phyloP scores from a whole-genome alignment of 92 coral and sea anemone genomes.

The Phenganax subtilis region DNA sequence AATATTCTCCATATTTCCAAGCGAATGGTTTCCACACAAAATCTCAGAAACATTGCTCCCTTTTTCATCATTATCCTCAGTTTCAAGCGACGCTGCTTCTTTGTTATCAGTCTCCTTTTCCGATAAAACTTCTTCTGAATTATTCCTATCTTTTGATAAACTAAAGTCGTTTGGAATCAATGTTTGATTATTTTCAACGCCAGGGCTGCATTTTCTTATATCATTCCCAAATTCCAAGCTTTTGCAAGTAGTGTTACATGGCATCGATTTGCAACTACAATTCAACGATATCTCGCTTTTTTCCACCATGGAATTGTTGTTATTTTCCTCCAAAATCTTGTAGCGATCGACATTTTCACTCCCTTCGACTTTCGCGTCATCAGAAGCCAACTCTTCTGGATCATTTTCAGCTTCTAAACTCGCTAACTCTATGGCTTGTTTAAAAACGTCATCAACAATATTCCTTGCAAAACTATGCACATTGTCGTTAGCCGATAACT shows the following conservation, averaged over 20 bases:
- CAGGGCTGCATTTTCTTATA: background rate
- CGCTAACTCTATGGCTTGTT: too few species aligned
- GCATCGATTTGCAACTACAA: background rate
- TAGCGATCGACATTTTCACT: too few species aligned
- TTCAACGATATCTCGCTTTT: background rate
- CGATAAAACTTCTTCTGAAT: background rate
- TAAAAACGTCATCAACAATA: too few species aligned
- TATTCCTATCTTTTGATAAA: background rate
- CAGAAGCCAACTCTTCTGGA: too few species aligned
- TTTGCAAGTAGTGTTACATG: background rate
- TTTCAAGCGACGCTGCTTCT: background rate
- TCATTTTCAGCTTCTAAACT: too few species aligned
- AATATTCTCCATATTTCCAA: background rate
- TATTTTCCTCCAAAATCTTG: background rate
- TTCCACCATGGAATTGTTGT: background rate
- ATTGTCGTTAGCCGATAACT: too few species aligned
- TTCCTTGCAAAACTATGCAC: too few species aligned
- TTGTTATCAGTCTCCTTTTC: background rate
- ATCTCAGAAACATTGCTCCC: background rate
- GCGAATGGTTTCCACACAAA: slow-evolving; percentile 21
- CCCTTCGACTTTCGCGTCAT: too few species aligned
- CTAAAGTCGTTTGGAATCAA: background rate
- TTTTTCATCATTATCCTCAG: background rate
- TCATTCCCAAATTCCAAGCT: background rate
- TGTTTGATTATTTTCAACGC: background rate